Conservation (phyloP, 2,888 invertebrate genomes). For the Phalera bucephala region DNA sequence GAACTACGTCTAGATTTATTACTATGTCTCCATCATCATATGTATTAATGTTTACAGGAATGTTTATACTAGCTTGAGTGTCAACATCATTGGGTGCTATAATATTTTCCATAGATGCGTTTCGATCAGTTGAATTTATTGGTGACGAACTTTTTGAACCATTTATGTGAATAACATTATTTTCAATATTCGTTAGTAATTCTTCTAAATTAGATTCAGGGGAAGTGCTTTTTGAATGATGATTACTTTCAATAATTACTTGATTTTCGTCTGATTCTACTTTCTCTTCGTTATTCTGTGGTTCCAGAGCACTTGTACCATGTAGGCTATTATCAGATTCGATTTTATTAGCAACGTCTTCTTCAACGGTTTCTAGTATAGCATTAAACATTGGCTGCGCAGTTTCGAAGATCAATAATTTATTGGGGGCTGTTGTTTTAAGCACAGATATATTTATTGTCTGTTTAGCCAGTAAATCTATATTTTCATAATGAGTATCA, state of each 20-base stretch:
- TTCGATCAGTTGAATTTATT: neutral
- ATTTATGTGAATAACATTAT: slow-evolving; percentile 2
- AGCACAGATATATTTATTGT: slow-evolving; percentile 36
- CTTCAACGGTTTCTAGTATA: slow-evolving; percentile 40
- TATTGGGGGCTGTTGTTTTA: slow-evolving; percentile 35
- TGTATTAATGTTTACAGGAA: neutral
- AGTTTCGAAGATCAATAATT: slow-evolving; percentile 45
- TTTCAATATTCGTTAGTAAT: slow-evolving; percentile 5
- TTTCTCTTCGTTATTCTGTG: slow-evolving; percentile 3
- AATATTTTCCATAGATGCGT: slow-evolving; percentile 2
- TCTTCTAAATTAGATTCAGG: neutral
- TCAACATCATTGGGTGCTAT: slow-evolving; percentile 2
- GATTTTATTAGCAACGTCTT: slow-evolving; percentile 4
- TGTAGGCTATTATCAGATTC: neutral
- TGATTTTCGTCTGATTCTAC: neutral
- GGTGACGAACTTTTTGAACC: neutral
- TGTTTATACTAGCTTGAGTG: slow-evolving; percentile 2
- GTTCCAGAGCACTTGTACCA: neutral
- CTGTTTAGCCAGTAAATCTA: slow-evolving; percentile 33
- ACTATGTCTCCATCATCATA: neutral
- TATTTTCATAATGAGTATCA: slow-evolving; percentile 5
- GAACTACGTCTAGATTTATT: slow-evolving; percentile 2
- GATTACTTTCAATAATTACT: neutral
- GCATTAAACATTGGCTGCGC: slow-evolving; percentile 42
- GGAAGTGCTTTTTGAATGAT: neutral